Evolutionary conservation across 2,888 invertebrate species (phyloP).

Genomic region (Nycteola revayana): DNA sequence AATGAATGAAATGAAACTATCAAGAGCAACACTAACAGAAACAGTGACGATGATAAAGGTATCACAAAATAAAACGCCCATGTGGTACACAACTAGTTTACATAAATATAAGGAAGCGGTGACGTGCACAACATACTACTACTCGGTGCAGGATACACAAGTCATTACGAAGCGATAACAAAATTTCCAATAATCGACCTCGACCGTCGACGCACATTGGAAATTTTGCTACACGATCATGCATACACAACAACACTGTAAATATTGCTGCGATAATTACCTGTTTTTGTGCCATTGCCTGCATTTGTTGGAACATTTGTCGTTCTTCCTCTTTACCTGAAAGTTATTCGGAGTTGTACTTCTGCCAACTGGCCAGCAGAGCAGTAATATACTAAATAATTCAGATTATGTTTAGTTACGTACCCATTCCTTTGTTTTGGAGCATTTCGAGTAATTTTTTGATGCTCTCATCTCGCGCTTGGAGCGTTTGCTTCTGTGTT

Average conservation of each 20-base stretch:
- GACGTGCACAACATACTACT: constrained; percentile 65
- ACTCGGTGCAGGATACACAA: constrained; percentile 51
- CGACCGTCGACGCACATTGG: constrained; percentile 25
- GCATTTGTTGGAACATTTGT: constrained; percentile 98
- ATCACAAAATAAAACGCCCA: constrained; percentile 82
- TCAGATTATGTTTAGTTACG: constrained; percentile 57
- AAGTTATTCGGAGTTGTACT: constrained; percentile 65
- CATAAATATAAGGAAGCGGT: constrained; percentile 68
- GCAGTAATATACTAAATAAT: constrained; percentile 16
- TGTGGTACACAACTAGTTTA: constrained; percentile 61
- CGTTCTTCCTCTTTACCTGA: constrained; percentile 97
- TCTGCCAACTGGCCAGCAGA: constrained; percentile 35
- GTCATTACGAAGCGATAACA: constrained; percentile 33
- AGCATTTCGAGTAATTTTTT: constrained; percentile 99
- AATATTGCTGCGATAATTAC: constrained; percentile 77
- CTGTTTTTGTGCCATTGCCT: constrained; percentile 98
- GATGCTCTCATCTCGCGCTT: constrained; percentile 98
- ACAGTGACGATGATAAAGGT: constrained; percentile 80
- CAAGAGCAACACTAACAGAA: constrained; percentile 79
- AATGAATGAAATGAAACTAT: constrained; percentile 80
- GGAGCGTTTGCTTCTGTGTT: constrained; percentile 98
- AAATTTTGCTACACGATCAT: constrained; percentile 51
- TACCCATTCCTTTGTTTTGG: constrained; percentile 98
- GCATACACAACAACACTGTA: constrained; percentile 36
- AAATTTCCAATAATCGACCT: constrained; percentile 43